These are phyloP conservation scores for Pyrochroa serraticornis DNA, from an alignment of 2,888 invertebrate genomes.

Conservation along the genomic window DNA sequence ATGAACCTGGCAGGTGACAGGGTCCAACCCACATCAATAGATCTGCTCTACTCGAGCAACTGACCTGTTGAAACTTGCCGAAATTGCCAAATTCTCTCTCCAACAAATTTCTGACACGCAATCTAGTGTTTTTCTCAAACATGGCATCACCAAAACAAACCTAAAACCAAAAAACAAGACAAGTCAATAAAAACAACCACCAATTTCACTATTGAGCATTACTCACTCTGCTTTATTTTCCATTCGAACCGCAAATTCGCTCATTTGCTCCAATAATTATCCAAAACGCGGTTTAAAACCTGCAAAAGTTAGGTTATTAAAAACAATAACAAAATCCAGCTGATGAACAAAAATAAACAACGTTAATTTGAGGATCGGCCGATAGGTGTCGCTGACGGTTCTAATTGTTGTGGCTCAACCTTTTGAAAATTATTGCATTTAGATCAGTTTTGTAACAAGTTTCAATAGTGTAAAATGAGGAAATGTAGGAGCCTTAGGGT, in stretches of 20 bases:
- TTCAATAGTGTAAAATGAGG: no score
- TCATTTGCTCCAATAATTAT: no score
- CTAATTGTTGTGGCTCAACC: background rate
- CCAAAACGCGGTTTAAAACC: background rate
- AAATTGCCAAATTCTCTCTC: conserved; percentile 33
- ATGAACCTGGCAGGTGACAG: no score
- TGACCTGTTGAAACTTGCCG: conserved; percentile 16
- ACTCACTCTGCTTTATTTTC: conserved; percentile 19
- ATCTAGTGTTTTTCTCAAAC: conserved; percentile 41
- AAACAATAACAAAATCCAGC: background rate
- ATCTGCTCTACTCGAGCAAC: no score
- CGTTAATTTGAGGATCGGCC: background rate
- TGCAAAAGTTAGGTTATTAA: background rate
- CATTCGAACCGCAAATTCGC: conserved; percentile 15
- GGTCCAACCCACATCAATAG: background rate
- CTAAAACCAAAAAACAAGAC: conserved; percentile 21
- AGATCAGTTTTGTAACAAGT: no score
- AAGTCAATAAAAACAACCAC: background rate
- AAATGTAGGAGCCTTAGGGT: no score
- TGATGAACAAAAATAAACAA: conserved; percentile 1
- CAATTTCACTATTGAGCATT: background rate
- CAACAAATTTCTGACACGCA: conserved; percentile 35
- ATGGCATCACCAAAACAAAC: conserved; percentile 37
- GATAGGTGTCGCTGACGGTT: background rate
- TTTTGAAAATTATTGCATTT: background rate